phyloP scores from a whole-genome alignment of 37 sponge, comb jelly and placozoan species.

The Oscarella lobularis region DNA sequence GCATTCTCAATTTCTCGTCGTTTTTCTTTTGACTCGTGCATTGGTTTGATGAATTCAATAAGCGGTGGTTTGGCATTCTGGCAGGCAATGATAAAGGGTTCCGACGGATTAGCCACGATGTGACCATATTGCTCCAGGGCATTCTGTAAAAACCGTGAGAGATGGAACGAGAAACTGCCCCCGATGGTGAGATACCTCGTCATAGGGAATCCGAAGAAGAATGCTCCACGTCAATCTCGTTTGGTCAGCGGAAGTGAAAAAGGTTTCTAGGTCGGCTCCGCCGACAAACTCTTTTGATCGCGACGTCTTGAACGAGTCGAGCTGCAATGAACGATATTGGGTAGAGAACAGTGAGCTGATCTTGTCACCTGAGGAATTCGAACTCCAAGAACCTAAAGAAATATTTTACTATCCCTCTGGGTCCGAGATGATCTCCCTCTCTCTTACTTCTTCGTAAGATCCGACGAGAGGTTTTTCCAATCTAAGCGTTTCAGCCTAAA shows the following conservation, averaged over 20 bases:
- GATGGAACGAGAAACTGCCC: not conserved
- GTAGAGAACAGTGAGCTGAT: not conserved
- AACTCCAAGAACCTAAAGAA: not conserved
- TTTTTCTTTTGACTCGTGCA: slow-evolving; percentile 19
- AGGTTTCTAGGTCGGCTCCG: slow-evolving; percentile 1
- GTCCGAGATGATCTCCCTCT: not conserved
- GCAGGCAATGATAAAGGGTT: slow-evolving; percentile 28
- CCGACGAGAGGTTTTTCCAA: not conserved
- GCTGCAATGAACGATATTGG: not conserved
- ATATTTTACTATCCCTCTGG: not conserved
- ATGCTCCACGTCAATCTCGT: slow-evolving; percentile 12
- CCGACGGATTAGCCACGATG: slow-evolving; percentile 10
- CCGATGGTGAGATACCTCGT: slow-evolving; percentile 13
- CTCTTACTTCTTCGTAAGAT: not conserved
- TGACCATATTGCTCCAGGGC: slow-evolving; percentile 4
- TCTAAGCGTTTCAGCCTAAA: not conserved
- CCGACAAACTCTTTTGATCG: not conserved
- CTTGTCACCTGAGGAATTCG: not conserved
- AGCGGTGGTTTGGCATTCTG: slow-evolving; percentile 9
- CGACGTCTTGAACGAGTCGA: not conserved
- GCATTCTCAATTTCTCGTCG: not conserved
- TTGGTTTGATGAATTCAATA: slow-evolving; percentile 23
- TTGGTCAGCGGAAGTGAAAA: slow-evolving; percentile 44
- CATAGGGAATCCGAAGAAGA: slow-evolving; percentile 22
- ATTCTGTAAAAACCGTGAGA: slow-evolving; percentile 7